Evolutionary conservation across 2,797 vertebrate species (phyloP), one percentile per base, ranked within the genome.

Genomic region (Danionella dracula): DNA sequence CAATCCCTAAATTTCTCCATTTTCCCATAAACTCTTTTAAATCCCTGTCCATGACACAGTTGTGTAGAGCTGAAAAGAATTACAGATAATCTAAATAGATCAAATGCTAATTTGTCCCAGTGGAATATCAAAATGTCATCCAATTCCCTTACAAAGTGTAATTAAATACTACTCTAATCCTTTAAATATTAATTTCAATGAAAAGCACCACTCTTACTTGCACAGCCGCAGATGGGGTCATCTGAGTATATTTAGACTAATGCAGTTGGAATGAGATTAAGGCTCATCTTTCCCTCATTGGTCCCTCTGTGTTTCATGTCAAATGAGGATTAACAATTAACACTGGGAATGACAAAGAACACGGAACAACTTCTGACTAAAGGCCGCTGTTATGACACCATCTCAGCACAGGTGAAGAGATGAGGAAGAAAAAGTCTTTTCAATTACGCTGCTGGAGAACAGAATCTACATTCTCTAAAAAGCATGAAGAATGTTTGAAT

Each of bases 381-480:
- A 66, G 15, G 31, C 19, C 0, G 8, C 41, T 61, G 49, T 44
- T 49, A 53, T 71, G 35, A 71, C 20, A 34, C 32, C 46, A 45
- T 50, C 27, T 42, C 40, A 38, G n/a, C 34, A 34, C 19, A 48
- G 35, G 35, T 29, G 12, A 60, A 50, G 29, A 38, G n/a, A 54
- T 15, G 19, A 73, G 12, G 29, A 40, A 38, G 34, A 66, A 60
- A 41, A 34, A 71, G 72, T 67, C 71, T 68, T 77, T 82, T 80
- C 79, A 87, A 86, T 87, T 85, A 84, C 75, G 21, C 62, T 27
- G 46, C 83, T 74, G 77, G 74, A 60, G 73, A 80, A 79, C 80
- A 83, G 81, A 79, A 83, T 85, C 75, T 55, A 78, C 78, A 66
- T 74, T 75, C 71, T 81, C 50, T 72, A 16, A 21, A 75, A 78